Percentiles rank a stretch among this genome's conserved stretches.
Evolutionary conservation across 2,113 vertebrate genomes (phyloP).

Genomic region (Antigone vipio): DNA sequence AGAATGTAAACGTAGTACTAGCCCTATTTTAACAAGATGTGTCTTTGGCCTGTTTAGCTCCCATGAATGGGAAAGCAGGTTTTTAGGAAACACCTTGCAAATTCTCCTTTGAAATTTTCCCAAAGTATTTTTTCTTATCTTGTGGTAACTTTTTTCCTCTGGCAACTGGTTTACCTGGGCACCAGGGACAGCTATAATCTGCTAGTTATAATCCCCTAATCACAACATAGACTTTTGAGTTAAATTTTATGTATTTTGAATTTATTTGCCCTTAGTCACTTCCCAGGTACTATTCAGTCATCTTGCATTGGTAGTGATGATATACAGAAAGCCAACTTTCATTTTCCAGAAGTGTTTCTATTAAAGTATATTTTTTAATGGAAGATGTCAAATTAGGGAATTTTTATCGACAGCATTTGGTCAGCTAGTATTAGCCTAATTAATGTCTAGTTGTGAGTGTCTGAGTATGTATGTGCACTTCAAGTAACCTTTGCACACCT

Average conservation of each 20-base stretch:
- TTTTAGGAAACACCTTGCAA: not conserved
- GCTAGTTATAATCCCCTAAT: not conserved
- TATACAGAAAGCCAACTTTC: not conserved
- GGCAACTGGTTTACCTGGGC: not conserved
- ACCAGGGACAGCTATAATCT: not conserved
- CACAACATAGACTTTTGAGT: not conserved
- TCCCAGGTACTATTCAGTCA: not conserved
- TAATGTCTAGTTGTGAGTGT: not conserved
- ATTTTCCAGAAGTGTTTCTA: not conserved
- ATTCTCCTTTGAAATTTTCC: not conserved
- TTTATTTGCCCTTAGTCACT: not conserved
- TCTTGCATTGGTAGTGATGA: not conserved
- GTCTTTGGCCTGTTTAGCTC: not conserved
- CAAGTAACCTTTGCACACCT: not conserved
- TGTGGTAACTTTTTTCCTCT: not conserved
- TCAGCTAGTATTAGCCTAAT: not conserved
- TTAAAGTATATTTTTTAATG: not conserved
- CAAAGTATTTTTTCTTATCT: not conserved
- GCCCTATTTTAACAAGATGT: not conserved
- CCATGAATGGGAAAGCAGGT: not conserved
- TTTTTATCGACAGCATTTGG: not conserved
- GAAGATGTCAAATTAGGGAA: not conserved
- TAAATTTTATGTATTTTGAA: not conserved
- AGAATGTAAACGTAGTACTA: not conserved
- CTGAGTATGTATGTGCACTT: not conserved